Percentiles rank a stretch among this genome's conserved stretches.
phyloP scores from a whole-genome alignment of 2,888 invertebrate species.

The Cremastobaeus sp. region DNA sequence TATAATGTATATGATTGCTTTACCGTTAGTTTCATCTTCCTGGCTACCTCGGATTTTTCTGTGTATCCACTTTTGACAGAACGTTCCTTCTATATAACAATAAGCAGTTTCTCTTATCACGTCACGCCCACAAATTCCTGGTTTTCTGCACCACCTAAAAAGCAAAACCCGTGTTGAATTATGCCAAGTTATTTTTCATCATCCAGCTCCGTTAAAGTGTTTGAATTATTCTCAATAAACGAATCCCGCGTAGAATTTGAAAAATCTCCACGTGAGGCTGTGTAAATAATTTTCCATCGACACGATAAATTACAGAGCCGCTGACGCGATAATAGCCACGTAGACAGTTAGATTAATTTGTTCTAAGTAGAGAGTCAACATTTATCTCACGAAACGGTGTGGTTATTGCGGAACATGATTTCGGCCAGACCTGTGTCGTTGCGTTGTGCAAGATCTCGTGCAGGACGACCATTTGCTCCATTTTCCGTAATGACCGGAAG shows the following conservation, averaged over 20 bases:
- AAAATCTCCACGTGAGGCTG: no score
- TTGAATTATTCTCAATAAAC: no score
- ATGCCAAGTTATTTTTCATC: background rate
- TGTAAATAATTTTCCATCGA: no score
- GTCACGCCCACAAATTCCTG: constrained; percentile 86
- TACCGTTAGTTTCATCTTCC: constrained; percentile 73
- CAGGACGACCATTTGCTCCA: constrained; percentile 94
- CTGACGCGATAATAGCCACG: constrained; percentile 1
- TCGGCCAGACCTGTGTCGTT: constrained; percentile 83
- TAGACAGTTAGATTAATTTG: constrained; percentile 18
- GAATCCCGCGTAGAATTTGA: no score
- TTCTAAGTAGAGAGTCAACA: constrained; percentile 37
- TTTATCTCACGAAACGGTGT: constrained; percentile 19
- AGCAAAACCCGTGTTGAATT: constrained; percentile 6
- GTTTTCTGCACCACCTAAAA: constrained; percentile 85
- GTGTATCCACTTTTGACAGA: constrained; percentile 86
- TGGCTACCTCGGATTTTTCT: constrained; percentile 73
- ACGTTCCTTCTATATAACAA: constrained; percentile 89
- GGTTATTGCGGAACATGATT: constrained; percentile 20
- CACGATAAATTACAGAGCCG: background rate
- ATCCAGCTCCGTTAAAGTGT: no score
- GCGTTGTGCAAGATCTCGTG: constrained; percentile 87
- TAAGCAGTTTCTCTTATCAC: constrained; percentile 90
- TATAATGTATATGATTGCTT: constrained; percentile 31
- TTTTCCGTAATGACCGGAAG: constrained; percentile 81